Base-by-base conservation (phyloP, 2,113 vertebrate species). In the Heptranchias perlo region DNA sequence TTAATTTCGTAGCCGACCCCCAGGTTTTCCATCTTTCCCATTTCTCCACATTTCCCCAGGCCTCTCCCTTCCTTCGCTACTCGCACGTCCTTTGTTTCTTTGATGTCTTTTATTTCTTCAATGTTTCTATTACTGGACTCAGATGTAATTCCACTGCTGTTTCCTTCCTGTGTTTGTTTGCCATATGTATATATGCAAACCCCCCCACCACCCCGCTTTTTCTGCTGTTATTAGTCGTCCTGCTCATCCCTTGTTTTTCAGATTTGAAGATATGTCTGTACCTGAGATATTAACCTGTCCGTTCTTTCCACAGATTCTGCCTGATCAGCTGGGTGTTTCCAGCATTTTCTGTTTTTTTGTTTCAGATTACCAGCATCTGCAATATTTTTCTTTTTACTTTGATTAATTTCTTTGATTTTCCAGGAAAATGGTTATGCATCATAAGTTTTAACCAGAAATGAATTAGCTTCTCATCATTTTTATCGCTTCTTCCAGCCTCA, bases 401-500 rank as follows among this genome's bases (percentile, higher is more conserved):
- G n/a, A 93, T 39, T 39, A 62, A 93, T 93, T 93, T 93, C 4
- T 44, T 61, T 35, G n/a, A 93, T 14, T 93, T 62, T 93, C 89
- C 58, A 93, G 35, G 35, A 47, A 44, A 82, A 52, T 14, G 58
- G 35, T 89, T 58, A 89, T 31, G 8, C 25, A 28, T 0, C 2
- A 3, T 64, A 93, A 93, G 1, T 93, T 16, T 93, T n/a, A 93
- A 62, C 35, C 11, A 5, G n/a, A 93, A 62, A 61, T 62, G 21
- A 92, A 39, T 39, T 4, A 62, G 54, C 54, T 61, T 61, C 14
- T 16, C 52, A n/a, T 61, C 52, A 78, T 35, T 61, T 58, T 92
- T n/a, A 18, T 16, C 54, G 61, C 52, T 39, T n/a, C 6, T 93
- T 11, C 16, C 58, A 64, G 16, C 58, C 18, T 52, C 31, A 54